These are phyloP conservation scores for Eurytemora carolleeae DNA, from an alignment of 1,140 invertebrate genomes.

Conservation along the genomic window DNA sequence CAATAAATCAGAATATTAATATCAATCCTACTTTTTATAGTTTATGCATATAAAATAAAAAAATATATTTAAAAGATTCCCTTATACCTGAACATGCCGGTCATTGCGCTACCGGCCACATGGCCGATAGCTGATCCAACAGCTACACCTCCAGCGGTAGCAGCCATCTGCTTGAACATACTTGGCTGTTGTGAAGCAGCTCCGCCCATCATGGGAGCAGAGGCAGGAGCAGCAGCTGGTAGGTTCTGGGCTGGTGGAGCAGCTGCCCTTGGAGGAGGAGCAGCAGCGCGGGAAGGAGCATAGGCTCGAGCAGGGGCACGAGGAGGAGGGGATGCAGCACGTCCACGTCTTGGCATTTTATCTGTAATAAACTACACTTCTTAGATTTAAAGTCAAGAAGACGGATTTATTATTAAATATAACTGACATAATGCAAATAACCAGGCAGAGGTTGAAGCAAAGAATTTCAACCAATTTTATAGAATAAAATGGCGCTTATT, in stretches of 20 bases:
- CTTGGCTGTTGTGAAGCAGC: slow-evolving; percentile 36
- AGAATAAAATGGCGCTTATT: no score
- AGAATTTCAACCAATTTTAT: neutral
- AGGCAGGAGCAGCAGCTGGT: slow-evolving; percentile 6
- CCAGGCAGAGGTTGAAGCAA: neutral
- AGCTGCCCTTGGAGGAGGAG: slow-evolving; percentile 20
- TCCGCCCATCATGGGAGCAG: slow-evolving; percentile 23
- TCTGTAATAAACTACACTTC: no score
- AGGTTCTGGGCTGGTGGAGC: slow-evolving; percentile 25
- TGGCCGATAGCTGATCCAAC: slow-evolving; percentile 73
- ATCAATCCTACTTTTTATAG: no score
- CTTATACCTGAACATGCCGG: slow-evolving; percentile 65
- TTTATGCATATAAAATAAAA: no score
- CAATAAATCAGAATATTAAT: no score
- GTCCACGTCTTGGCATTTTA: neutral
- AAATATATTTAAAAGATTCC: no score
- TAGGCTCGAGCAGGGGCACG: neutral
- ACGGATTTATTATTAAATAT: neutral
- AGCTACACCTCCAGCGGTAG: slow-evolving; percentile 70
- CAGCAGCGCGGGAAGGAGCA: neutral
- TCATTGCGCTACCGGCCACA: slow-evolving; percentile 57
- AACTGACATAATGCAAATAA: no score
- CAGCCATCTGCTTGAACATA: slow-evolving; percentile 47
- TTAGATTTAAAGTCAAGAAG: neutral
- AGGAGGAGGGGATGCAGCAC: slow-evolving; percentile 2